Percentiles rank a stretch among this genome's conserved stretches.
Conservation (phyloP, 1,140 invertebrate species). For the Thaumatotibia leucotreta region DNA sequence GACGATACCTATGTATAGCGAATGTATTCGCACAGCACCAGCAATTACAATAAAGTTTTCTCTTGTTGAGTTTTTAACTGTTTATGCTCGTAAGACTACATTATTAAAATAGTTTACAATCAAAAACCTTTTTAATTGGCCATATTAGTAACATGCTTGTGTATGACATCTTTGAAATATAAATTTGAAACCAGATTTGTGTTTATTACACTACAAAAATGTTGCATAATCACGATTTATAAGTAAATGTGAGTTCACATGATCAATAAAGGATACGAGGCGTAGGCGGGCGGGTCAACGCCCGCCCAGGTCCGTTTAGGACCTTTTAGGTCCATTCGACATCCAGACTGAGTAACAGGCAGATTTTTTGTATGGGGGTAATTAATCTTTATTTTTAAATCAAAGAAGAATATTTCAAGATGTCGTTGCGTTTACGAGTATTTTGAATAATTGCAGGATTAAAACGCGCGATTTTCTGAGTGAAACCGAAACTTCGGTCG, state of each 20-base stretch:
- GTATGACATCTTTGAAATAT: no score
- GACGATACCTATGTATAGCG: not conserved
- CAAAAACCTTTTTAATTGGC: no score
- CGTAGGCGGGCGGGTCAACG: conserved; percentile 30
- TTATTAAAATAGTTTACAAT: not conserved
- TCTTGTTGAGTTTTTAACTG: not conserved
- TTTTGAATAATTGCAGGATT: no score
- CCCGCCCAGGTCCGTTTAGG: conserved; percentile 19
- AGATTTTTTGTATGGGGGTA: not conserved
- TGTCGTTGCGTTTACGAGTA: no score
- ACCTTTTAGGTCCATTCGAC: not conserved
- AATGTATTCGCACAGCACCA: not conserved
- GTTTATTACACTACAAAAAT: no score
- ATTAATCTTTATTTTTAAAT: no score
- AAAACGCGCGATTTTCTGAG: no score
- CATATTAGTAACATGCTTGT: no score
- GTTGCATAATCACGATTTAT: not conserved
- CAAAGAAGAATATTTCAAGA: no score
- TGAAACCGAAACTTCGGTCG: no score
- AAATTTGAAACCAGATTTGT: no score
- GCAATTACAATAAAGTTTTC: not conserved
- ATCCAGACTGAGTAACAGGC: not conserved
- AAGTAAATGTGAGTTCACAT: not conserved
- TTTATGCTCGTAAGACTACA: not conserved
- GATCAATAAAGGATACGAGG: conserved; percentile 23